These are phyloP conservation scores for Podilymbus podiceps DNA, from an alignment of 2,113 vertebrate species.

Conservation along the genomic window DNA sequence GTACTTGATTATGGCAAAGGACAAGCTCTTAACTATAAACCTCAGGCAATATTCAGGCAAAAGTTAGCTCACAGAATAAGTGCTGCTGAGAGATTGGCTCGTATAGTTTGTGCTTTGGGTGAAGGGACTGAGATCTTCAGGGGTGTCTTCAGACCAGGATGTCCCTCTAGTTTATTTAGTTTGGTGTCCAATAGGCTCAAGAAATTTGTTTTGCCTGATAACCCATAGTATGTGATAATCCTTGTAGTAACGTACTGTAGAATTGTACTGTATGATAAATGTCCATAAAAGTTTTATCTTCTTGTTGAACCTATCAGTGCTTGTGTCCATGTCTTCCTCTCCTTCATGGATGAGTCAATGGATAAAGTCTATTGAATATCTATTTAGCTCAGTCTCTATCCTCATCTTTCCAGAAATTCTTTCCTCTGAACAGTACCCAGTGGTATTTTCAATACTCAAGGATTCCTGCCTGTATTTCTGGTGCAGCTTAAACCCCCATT, in stretches of 20 bases:
- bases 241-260: background rate
- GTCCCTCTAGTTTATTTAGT: background rate
- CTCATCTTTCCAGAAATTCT: background rate
- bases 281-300: background rate
- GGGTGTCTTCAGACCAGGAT: background rate
- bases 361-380: background rate
- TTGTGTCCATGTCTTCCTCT: background rate
- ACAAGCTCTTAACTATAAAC: background rate
- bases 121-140: background rate
- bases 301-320: background rate
- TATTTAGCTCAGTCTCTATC: background rate
- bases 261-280: background rate
- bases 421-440: background rate
- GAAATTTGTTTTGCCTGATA: background rate
- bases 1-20: background rate
- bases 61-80: background rate
- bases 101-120: background rate
- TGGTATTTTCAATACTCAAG: background rate
- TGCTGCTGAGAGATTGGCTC: background rate
- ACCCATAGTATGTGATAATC: background rate
- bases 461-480: background rate
- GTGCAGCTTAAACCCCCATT: background rate
- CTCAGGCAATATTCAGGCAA: background rate
- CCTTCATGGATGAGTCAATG: background rate
- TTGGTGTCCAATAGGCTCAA: background rate